Evolutionary conservation across 53 echinoderm and acorn worm species (phyloP).

Genomic region (Astropecten irregularis): DNA sequence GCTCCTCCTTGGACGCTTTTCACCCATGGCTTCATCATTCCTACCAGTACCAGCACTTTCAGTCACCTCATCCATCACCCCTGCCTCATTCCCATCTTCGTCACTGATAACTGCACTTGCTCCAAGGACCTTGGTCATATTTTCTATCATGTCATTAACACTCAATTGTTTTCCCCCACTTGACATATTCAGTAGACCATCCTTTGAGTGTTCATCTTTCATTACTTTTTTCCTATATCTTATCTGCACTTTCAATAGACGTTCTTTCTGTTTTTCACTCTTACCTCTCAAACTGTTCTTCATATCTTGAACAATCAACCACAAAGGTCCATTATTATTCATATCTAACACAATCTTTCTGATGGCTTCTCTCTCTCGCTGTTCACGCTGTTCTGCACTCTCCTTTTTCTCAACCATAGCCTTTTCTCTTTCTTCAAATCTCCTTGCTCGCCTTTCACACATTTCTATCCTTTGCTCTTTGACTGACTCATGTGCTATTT

Average conservation of each 20-base stretch:
- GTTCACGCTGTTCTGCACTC: slow-evolving; percentile 55
- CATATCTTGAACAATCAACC: slow-evolving; percentile 37
- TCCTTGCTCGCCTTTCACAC: slow-evolving; percentile 68
- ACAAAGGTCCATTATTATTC: slow-evolving; percentile 47
- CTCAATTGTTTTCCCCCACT: slow-evolving; percentile 35
- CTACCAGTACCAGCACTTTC: neutral
- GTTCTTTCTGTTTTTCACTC: slow-evolving; percentile 16
- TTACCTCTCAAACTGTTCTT: slow-evolving; percentile 3
- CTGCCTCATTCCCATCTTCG: neutral
- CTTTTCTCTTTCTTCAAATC: slow-evolving; percentile 69
- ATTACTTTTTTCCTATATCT: slow-evolving; percentile 37
- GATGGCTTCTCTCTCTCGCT: slow-evolving; percentile 51
- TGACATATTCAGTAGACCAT: slow-evolving; percentile 26
- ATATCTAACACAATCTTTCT: slow-evolving; percentile 71
- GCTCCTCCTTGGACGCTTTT: neutral
- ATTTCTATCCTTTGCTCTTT: slow-evolving; percentile 67
- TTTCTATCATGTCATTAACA: slow-evolving; percentile 1
- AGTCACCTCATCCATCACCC: neutral
- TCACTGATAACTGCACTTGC: neutral
- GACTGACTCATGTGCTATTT: slow-evolving; percentile 9
- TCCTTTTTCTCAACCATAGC: slow-evolving; percentile 54
- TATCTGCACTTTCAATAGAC: slow-evolving; percentile 48
- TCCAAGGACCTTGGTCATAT: neutral
- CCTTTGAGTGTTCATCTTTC: slow-evolving; percentile 29
- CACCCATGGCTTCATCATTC: neutral